Base-by-base conservation (phyloP, 1,140 invertebrate genomes). In the Drosophila miranda region DNA sequence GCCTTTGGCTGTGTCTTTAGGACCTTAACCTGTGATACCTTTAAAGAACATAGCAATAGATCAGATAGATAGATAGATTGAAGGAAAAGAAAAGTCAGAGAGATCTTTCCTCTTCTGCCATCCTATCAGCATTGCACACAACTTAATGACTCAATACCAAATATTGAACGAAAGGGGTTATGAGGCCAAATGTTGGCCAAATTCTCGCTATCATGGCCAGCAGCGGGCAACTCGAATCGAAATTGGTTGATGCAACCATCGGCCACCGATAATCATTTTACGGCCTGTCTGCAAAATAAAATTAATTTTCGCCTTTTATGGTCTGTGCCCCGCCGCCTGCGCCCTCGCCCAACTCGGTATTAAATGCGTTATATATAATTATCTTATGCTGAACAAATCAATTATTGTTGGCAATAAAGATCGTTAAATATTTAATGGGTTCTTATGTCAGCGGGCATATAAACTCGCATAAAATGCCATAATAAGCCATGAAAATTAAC, bases 401-500 rank as follows among this genome's bases (percentile, higher is more conserved):
- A 74, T 74, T 74, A 57, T 46, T 57, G 45, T 14, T 34, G 56
- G 55, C 75, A 45, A 52, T 63, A 72, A 30, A 16, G 50, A 46
- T 83, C 79, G 62, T 83, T 70, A 87, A 84, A 61, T 46, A 19
- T 26, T 53, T 56, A 71, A 75, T 75, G 69, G 45, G 56, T 77
- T 81, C 78, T 82, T 73, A 74, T 82, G 68, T 61, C 78, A 64
- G 74, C 78, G 48, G 57, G 56, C 67, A 69, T 2, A 30, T 3
- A 30, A 0, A 28, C 26, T 7, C 26, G 6, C 75, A 84, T 84
- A 44, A 81, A 86, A 62, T 77, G 64, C 64, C 60, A 57, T 84
- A 84, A 84, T 87, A 53, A 77, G 72, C 80, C 57, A 76, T 75
- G 57, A 87, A 86, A 84, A 75, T 74, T 14, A 87, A 68, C 55